Base-by-base conservation (phyloP, 30 jellyfish, hydroid and myxozoan genomes). In the Sanderia malayensis region DNA sequence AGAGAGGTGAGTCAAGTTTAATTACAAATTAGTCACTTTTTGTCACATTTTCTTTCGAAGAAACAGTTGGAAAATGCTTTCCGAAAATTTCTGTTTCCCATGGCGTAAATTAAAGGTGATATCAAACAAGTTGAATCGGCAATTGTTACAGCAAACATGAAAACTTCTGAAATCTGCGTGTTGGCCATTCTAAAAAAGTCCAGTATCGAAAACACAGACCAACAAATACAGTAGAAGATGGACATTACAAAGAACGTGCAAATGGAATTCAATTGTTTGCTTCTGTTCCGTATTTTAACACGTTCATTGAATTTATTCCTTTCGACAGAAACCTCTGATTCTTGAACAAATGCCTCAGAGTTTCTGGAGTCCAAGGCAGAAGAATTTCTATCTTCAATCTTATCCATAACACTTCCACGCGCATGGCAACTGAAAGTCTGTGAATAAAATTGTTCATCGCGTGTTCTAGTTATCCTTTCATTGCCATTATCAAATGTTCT, bases 101-200 rank as follows among this genome's bases (percentile, higher is more conserved):
- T 26, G 0, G 60, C 41, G 4, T 25, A 55, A 17, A 71, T 49
- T n/a, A n/a, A 46, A 1, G 64, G 60, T 34, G 22, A 26, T 1
- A 26, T 10, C 17, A 71, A 7, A 17, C 19, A 18, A 26, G 29
- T 19, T 20, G 60, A 29, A n/a, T 33, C 58, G 69, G 21, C 31
- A 20, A 25, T 47, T 22, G 69, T 19, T 15, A 29, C 66, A 59
- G 70, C 66, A 44, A 78, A 65, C 6, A 28, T 47, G 22, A 52
- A 15, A 4, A 18, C 24, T 18, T 9, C 25, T 4, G 8, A 7
- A 4, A 4, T 24, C 3, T 4, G 4, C 3, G 18, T 18, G 7
- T 11, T 24, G 2, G 23, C 23, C 24, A 49, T 7, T 19, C 18
- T 49, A 18, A 4, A 9, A 3, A 49, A 9, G 27, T 49, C 64